These are phyloP conservation scores for Bos indicus DNA, from an alignment of 2,113 vertebrate genomes.

Conservation along the genomic window DNA sequence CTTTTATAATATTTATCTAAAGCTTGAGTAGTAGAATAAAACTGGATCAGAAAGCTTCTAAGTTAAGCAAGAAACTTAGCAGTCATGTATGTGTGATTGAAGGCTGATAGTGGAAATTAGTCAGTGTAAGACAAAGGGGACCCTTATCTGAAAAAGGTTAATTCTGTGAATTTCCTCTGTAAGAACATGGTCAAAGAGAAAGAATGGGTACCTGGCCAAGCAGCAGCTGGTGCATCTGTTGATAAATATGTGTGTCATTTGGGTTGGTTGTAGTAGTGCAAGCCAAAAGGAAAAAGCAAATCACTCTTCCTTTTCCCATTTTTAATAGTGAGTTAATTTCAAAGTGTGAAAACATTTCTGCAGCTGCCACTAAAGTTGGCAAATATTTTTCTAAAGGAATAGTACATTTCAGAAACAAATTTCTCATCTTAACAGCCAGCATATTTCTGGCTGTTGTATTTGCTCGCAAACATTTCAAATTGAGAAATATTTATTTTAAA, in stretches of 20 bases:
- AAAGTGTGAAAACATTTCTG: constrained; percentile 1
- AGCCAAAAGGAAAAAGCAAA: not conserved
- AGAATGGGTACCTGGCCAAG: not conserved
- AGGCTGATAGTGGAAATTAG: not conserved
- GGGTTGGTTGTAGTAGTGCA: not conserved
- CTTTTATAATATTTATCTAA: not conserved
- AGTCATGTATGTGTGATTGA: not conserved
- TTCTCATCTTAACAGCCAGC: constrained; percentile 49
- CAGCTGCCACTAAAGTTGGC: constrained; percentile 31
- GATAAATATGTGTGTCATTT: not conserved
- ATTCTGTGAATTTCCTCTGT: not conserved
- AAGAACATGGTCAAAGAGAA: not conserved
- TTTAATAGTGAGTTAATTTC: constrained; percentile 27
- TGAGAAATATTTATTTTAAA: constrained; percentile 55
- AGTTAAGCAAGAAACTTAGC: not conserved
- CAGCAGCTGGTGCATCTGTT: not conserved
- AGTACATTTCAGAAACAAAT: constrained; percentile 24
- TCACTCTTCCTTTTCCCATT: not conserved
- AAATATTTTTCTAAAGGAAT: constrained; percentile 40
- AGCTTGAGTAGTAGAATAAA: not conserved
- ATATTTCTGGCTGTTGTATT: constrained; percentile 55
- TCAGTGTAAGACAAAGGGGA: not conserved
- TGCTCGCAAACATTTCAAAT: constrained; percentile 49
- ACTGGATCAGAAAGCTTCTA: not conserved
- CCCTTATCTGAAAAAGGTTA: not conserved